Conservation (phyloP, 2,797 vertebrate species). For the Triplophysa bombifrons region DNA sequence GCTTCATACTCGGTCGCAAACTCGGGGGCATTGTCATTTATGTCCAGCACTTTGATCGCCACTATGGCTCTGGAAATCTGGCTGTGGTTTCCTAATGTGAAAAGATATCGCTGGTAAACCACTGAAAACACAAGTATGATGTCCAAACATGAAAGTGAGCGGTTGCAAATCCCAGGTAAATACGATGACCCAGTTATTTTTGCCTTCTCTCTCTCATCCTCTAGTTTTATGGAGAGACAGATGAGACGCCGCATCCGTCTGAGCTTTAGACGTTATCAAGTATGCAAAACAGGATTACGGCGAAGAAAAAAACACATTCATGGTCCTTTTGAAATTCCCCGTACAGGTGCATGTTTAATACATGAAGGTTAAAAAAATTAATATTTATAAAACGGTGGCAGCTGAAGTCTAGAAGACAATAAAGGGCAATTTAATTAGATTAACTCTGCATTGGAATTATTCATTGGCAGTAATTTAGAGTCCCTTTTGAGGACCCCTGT, state of each 20-base stretch:
- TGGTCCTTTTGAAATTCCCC: slow-evolving; percentile 75
- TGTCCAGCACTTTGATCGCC: slow-evolving; percentile 95
- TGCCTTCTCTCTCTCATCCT: slow-evolving; percentile 55
- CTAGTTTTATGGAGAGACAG: slow-evolving; percentile 65
- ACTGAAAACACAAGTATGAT: slow-evolving; percentile 54
- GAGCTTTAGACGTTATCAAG: slow-evolving; percentile 66
- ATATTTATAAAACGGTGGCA: slow-evolving; percentile 85
- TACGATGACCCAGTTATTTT: slow-evolving; percentile 67
- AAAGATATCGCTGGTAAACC: slow-evolving; percentile 55
- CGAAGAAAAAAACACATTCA: slow-evolving; percentile 59
- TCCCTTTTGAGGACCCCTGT: slow-evolving; percentile 78
- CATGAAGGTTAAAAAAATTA: slow-evolving; percentile 80
- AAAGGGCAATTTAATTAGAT: slow-evolving; percentile 90
- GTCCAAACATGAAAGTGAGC: slow-evolving; percentile 30
- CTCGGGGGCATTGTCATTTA: slow-evolving; percentile 98
- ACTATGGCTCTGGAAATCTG: slow-evolving; percentile 94
- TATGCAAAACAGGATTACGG: slow-evolving; percentile 68
- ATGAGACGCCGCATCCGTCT: slow-evolving; percentile 71
- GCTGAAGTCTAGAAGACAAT: slow-evolving; percentile 87
- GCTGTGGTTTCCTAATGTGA: slow-evolving; percentile 91
- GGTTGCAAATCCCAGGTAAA: slow-evolving; percentile 64
- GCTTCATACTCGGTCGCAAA: slow-evolving; percentile 93
- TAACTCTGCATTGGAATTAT: slow-evolving; percentile 89
- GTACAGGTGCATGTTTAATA: slow-evolving; percentile 77
- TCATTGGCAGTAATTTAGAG: slow-evolving; percentile 78